Conservation (phyloP, 2,113 vertebrate genomes). For the Upupa epops region DNA sequence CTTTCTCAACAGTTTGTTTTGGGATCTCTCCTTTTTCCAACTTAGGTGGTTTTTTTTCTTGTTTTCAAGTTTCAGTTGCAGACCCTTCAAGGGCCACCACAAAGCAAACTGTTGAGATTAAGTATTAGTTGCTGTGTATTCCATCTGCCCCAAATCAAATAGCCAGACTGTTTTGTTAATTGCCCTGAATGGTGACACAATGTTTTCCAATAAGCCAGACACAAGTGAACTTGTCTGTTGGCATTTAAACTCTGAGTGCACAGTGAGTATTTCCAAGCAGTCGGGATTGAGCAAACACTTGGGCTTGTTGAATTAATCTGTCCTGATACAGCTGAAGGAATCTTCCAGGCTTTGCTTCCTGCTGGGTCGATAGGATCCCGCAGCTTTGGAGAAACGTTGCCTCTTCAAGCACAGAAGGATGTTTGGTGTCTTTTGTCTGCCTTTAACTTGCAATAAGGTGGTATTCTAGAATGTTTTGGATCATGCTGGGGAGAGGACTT, state of each 20-base stretch:
- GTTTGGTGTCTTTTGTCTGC: slow-evolving; percentile 8
- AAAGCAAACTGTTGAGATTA: slow-evolving; percentile 6
- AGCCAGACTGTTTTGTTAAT: not conserved
- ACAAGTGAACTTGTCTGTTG: not conserved
- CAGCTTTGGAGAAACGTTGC: not conserved
- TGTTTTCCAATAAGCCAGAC: not conserved
- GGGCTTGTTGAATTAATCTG: not conserved
- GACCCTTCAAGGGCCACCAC: not conserved
- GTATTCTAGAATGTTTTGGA: slow-evolving; percentile 53
- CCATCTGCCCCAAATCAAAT: not conserved
- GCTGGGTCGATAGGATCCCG: not conserved
- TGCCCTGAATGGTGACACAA: not conserved
- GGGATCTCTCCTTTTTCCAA: not conserved
- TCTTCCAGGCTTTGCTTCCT: not conserved
- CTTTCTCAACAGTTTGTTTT: not conserved
- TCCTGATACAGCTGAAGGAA: not conserved
- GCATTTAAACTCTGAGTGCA: not conserved
- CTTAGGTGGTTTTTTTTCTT: not conserved
- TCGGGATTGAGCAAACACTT: not conserved
- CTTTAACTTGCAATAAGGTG: slow-evolving; percentile 49
- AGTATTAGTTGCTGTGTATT: not conserved
- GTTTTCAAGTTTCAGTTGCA: not conserved
- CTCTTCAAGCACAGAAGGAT: not conserved
- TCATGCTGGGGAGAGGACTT: slow-evolving; percentile 45
- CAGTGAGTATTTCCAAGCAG: not conserved